A percentile compares a stretch with the other conserved stretches of the same genome.
phyloP scores from a whole-genome alignment of 2,888 invertebrate genomes.

The Heliconius ismenius region DNA sequence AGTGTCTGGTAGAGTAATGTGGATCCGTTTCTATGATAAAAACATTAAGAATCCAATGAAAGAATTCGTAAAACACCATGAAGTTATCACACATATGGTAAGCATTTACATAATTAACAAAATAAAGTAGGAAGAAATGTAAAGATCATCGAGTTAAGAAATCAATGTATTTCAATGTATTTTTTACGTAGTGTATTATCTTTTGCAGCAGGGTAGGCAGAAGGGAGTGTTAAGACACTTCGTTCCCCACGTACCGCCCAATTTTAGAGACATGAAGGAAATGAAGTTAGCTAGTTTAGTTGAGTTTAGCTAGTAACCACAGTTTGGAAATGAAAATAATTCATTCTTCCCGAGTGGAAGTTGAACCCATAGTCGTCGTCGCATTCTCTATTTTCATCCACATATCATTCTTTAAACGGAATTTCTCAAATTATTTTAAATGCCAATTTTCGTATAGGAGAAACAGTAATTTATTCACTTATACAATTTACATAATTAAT shows the following conservation, averaged over 20 bases:
- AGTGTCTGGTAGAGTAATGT: conserved; percentile 89
- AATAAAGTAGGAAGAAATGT: too few relatives aligned
- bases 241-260: too few relatives aligned
- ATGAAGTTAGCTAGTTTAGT: too few relatives aligned
- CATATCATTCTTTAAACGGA: neutral
- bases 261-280: too few relatives aligned
- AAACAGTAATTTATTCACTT: neutral
- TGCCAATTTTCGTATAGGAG: neutral
- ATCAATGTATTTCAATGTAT: too few relatives aligned
- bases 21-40: conserved; percentile 90
- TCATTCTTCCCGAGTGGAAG: too few relatives aligned
- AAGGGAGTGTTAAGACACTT: too few relatives aligned
- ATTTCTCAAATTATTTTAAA: neutral
- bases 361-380: too few relatives aligned
- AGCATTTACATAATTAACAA: neutral
- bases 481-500: neutral
- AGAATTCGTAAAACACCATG: conserved; percentile 70
- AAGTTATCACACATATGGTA: conserved; percentile 74
- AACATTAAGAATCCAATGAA: conserved; percentile 90
- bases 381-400: neutral
- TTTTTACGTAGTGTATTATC: too few relatives aligned
- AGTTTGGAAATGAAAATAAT: neutral
- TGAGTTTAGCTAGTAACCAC: too few relatives aligned
- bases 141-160: too few relatives aligned
- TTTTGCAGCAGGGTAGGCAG: too few relatives aligned